These are phyloP conservation scores for Machaerirhynchus nigripectus DNA, from an alignment of 2,113 vertebrate species.

Conservation along the genomic window DNA sequence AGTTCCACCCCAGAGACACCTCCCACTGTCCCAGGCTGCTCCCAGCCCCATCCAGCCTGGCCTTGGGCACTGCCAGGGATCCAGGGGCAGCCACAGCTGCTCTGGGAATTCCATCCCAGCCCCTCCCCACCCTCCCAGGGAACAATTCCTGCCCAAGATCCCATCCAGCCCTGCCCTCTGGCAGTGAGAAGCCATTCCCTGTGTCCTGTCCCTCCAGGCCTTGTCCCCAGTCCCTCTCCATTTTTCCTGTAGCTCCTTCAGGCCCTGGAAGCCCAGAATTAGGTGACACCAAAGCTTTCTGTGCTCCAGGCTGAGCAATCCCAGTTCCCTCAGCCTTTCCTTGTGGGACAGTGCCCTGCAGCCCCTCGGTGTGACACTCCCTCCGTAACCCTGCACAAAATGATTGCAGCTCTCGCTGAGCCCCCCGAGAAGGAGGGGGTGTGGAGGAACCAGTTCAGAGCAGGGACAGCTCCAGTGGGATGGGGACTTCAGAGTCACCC, in stretches of 20 bases:
- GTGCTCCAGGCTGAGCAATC: not conserved
- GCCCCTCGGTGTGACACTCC: not conserved
- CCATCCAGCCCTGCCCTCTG: not conserved
- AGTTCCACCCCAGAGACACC: not conserved
- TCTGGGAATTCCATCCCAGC: not conserved
- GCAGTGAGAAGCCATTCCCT: not conserved
- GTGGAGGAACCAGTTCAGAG: not conserved
- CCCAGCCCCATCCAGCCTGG: not conserved
- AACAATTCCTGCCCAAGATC: not conserved
- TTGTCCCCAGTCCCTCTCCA: not conserved
- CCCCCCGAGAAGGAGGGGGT: not conserved
- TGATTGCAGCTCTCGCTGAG: accelerated
- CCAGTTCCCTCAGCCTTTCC: not conserved
- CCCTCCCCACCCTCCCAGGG: not conserved
- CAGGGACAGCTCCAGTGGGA: not conserved
- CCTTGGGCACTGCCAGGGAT: not conserved
- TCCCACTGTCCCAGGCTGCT: not conserved
- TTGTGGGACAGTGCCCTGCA: not conserved
- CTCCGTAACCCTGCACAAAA: not conserved
- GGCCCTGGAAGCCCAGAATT: not conserved
- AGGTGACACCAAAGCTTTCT: not conserved
- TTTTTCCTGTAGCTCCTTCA: not conserved
- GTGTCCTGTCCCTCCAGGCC: accelerated
- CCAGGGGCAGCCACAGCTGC: not conserved
- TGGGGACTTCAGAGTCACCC: not conserved